These are phyloP conservation scores for Planiliza haematocheilus DNA, from an alignment of 2,113 vertebrate genomes.

Conservation along the genomic window DNA sequence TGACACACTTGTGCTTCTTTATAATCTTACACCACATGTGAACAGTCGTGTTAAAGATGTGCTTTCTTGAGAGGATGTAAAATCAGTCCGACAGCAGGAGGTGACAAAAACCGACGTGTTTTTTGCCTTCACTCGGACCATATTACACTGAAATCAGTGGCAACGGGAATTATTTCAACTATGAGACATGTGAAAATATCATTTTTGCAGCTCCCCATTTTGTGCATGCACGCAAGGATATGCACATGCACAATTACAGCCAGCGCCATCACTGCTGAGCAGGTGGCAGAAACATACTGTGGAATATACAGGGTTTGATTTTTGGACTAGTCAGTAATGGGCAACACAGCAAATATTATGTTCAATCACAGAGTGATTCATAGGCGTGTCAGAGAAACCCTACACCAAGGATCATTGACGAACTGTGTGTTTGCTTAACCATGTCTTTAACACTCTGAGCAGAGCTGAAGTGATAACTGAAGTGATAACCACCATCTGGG, in stretches of 20 bases:
- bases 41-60: not conserved
- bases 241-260: not conserved
- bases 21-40: not conserved
- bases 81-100: constrained; percentile 11
- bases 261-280: constrained; percentile 1
- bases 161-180: not conserved
- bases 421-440: too few relatives aligned
- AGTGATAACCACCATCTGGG: too few relatives aligned
- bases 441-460: too few relatives aligned
- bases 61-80: constrained; percentile 11
- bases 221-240: not conserved
- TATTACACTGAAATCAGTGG: not conserved
- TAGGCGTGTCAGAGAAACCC: too few relatives aligned
- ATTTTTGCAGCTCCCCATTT: too few relatives aligned
- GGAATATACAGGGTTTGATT: too few relatives aligned
- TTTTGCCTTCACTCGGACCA: not conserved
- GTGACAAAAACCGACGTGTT: not conserved
- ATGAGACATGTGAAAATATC: too few relatives aligned
- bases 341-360: too few relatives aligned
- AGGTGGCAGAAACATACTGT: not conserved
- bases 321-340: too few relatives aligned
- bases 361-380: too few relatives aligned
- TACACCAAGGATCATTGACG: too few relatives aligned
- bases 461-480: too few relatives aligned
- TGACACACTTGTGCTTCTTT: constrained; percentile 10